These are phyloP conservation scores for Lethocerus indicus DNA, from an alignment of 1,140 invertebrate genomes.

Conservation along the genomic window DNA sequence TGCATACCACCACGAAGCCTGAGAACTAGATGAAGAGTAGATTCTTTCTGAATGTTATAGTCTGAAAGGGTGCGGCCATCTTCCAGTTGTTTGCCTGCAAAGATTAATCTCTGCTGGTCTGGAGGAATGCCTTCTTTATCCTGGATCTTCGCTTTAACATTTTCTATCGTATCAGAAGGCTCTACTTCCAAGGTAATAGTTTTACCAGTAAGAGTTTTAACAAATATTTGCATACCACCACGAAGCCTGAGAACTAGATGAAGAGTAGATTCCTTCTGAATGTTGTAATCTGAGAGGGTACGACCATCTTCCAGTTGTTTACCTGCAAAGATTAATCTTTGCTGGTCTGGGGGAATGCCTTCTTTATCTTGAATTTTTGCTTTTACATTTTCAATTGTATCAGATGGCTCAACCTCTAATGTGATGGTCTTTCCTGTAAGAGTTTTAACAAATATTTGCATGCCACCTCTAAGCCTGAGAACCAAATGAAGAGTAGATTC, in stretches of 20 bases:
- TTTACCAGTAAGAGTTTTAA: slow-evolving; percentile 72
- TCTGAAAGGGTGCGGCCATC: slow-evolving; percentile 64
- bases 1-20: slow-evolving; percentile 47
- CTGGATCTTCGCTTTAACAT: slow-evolving; percentile 63
- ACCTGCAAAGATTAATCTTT: slow-evolving; percentile 44
- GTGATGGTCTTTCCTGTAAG: slow-evolving; percentile 59
- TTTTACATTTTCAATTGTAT: slow-evolving; percentile 85
- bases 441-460: slow-evolving; percentile 76
- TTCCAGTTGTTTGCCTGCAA: slow-evolving; percentile 61
- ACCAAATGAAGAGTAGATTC: slow-evolving; percentile 46
- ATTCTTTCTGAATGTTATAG: slow-evolving; percentile 49
- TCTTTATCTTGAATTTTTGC: slow-evolving; percentile 45
- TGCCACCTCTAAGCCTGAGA: slow-evolving; percentile 41
- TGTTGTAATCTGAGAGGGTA: slow-evolving; percentile 46
- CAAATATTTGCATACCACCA: slow-evolving; percentile 61
- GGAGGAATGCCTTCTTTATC: slow-evolving; percentile 51
- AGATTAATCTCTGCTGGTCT: slow-evolving; percentile 40
- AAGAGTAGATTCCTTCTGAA: slow-evolving; percentile 45
- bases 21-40: slow-evolving; percentile 45
- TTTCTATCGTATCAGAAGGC: slow-evolving; percentile 55
- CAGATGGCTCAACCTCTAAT: slow-evolving; percentile 65
- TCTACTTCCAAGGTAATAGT: slow-evolving; percentile 70
- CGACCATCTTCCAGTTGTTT: slow-evolving; percentile 51
- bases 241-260: slow-evolving; percentile 46
- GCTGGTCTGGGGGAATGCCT: slow-evolving; percentile 43